Evolutionary conservation across 2,113 vertebrate genomes (phyloP).

Genomic region (Malurus elegans): DNA sequence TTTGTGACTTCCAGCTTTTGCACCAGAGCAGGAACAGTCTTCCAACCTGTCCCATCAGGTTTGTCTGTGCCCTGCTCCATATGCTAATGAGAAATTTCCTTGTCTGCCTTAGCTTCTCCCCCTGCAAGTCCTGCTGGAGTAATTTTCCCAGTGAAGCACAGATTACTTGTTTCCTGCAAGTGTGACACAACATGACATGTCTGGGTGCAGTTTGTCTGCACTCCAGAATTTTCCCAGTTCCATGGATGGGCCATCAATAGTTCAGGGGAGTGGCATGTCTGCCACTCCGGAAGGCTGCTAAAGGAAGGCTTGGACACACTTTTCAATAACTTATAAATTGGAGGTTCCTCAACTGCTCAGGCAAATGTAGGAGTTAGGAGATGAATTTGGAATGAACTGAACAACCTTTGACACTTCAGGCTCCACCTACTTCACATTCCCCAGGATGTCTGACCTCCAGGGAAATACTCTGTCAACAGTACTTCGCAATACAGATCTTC

Average conservation of each 20-base stretch:
- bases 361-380: neutral
- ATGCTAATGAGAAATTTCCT: neutral
- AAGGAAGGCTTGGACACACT: neutral
- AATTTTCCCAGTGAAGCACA: neutral
- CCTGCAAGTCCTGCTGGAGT: neutral
- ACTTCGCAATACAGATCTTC: neutral
- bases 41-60: rapidly evolving
- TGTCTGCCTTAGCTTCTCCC: neutral
- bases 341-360: neutral
- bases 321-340: neutral
- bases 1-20: neutral
- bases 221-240: neutral
- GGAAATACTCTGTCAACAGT: neutral
- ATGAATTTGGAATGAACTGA: neutral
- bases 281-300: neutral
- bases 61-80: neutral
- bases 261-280: neutral
- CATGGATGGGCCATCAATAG: neutral
- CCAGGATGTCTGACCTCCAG: neutral
- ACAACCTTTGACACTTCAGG: neutral
- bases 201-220: neutral
- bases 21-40: neutral
- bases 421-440: neutral
- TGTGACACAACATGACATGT: neutral
- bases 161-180: neutral